phyloP scores from a whole-genome alignment of 2,888 invertebrate genomes.

The Cerceris rybyensis region DNA sequence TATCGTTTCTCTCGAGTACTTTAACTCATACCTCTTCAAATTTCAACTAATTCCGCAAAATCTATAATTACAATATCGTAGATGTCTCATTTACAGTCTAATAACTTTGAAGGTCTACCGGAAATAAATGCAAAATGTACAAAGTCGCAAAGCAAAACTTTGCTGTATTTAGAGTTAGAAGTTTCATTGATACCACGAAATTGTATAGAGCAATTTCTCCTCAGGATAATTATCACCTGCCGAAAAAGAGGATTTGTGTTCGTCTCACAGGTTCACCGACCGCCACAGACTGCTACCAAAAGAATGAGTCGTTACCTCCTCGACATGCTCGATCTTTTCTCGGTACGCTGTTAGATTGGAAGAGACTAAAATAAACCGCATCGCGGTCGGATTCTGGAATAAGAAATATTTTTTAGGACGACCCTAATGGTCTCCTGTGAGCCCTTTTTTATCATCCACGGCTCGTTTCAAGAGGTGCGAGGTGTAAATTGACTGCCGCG shows the following conservation, averaged over 20 bases:
- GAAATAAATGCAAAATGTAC: no score
- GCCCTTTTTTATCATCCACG: slow-evolving; percentile 8
- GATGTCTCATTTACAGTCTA: background rate
- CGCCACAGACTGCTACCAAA: slow-evolving; percentile 22
- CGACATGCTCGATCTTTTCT: slow-evolving; percentile 27
- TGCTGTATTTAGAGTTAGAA: no score
- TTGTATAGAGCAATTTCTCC: background rate
- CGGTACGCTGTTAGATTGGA: slow-evolving; percentile 35
- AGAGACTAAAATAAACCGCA: slow-evolving; percentile 27
- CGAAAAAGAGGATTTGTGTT: slow-evolving; percentile 12
- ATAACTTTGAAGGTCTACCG: background rate
- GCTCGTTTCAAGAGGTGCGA: slow-evolving; percentile 9
- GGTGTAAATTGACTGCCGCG: slow-evolving; percentile 32
- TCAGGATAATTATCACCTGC: slow-evolving; percentile 27
- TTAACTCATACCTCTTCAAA: no score
- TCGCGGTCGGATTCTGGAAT: slow-evolving; percentile 12
- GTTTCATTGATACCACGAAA: background rate
- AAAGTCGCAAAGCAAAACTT: no score
- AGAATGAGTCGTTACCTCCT: slow-evolving; percentile 13
- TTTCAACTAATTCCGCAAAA: no score
- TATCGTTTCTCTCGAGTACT: no score
- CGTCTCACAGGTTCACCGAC: slow-evolving; percentile 17
- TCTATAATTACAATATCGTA: no score
- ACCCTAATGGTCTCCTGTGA: slow-evolving; percentile 16
- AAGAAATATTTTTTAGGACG: slow-evolving; percentile 36